Conservation (phyloP, 2,113 vertebrate species). For the Nothocercus julius region DNA sequence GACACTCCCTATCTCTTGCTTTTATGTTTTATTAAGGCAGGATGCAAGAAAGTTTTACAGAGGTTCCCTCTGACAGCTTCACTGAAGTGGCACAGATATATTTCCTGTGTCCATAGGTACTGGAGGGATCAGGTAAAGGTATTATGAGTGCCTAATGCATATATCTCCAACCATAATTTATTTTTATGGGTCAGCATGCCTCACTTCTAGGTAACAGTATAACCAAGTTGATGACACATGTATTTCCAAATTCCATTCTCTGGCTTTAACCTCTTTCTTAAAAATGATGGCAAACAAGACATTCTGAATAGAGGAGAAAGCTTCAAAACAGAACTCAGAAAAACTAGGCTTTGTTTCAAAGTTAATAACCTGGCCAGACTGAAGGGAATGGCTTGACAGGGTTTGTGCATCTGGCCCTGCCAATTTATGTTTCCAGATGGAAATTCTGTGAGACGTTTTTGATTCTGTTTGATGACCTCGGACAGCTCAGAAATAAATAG, state of each 20-base stretch:
- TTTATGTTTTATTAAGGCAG: not conserved
- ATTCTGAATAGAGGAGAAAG: constrained; percentile 34
- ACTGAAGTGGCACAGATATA: not conserved
- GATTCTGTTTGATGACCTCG: constrained; percentile 11
- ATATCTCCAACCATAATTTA: not conserved
- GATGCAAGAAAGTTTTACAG: not conserved
- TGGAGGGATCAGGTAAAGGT: not conserved
- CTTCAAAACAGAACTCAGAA: constrained; percentile 36
- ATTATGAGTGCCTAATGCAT: not conserved
- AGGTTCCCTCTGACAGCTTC: not conserved
- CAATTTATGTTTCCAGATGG: constrained; percentile 33
- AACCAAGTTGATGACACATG: not conserved
- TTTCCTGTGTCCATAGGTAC: not conserved
- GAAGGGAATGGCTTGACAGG: constrained; percentile 9
- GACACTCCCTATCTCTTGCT: not conserved
- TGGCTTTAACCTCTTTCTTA: not conserved
- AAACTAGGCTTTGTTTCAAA: constrained; percentile 56
- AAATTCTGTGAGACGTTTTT: not conserved
- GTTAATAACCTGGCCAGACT: constrained; percentile 54
- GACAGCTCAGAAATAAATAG: constrained; percentile 21
- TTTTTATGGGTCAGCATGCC: not conserved
- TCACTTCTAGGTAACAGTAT: not conserved
- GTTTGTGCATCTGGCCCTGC: not conserved
- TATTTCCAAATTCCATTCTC: constrained; percentile 26
- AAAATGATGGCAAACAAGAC: constrained; percentile 23